Evolutionary conservation across 2,888 invertebrate species (phyloP).

Genomic region (Morinoia aosen): DNA sequence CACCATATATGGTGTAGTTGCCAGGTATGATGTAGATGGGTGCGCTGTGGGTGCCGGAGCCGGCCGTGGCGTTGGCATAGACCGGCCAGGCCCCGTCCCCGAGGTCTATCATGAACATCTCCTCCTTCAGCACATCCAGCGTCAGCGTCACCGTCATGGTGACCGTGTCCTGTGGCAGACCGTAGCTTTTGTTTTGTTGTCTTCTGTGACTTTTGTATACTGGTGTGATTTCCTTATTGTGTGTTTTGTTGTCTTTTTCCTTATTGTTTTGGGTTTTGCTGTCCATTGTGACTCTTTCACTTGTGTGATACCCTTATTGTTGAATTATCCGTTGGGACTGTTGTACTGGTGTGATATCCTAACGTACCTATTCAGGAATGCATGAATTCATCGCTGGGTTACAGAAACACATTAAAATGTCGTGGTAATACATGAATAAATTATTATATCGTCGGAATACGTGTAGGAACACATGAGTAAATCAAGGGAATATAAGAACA

Average conservation of each 20-base stretch:
- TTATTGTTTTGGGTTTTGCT: not conserved
- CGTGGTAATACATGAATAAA: too few relatives aligned
- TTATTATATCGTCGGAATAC: too few relatives aligned
- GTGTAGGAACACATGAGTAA: too few relatives aligned
- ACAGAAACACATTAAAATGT: too few relatives aligned
- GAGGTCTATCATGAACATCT: not conserved
- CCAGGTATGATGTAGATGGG: conserved; percentile 13
- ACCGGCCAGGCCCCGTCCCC: not conserved
- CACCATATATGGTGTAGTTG: conserved; percentile 21
- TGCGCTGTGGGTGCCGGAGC: not conserved
- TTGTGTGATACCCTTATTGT: not conserved
- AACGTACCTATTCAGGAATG: too few relatives aligned
- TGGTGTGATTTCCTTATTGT: not conserved
- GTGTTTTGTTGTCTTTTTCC: not conserved
- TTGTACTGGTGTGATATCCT: too few relatives aligned
- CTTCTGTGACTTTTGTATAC: not conserved
- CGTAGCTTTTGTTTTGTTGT: not conserved
- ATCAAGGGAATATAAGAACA: too few relatives aligned
- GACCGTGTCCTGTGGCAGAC: not conserved
- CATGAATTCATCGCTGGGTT: too few relatives aligned
- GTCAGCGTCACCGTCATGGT: not conserved
- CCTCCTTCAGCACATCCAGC: not conserved
- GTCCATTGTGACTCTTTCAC: not conserved
- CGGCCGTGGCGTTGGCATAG: not conserved
- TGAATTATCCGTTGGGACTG: too few relatives aligned